Evolutionary conservation across 2,888 invertebrate species (phyloP).

Genomic region (Pharmacophagus antenor): DNA sequence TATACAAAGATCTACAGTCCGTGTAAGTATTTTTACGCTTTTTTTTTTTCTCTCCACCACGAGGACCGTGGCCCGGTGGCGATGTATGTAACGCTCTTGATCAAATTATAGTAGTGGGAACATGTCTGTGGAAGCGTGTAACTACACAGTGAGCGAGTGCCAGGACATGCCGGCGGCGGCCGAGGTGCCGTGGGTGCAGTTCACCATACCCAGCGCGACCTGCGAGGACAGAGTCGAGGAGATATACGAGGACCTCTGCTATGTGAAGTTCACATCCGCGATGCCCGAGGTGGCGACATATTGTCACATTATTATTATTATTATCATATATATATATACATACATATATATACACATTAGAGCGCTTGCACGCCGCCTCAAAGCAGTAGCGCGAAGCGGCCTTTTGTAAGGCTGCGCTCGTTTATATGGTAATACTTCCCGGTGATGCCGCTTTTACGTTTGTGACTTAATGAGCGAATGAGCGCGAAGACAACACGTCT

Average conservation of each 20-base stretch:
- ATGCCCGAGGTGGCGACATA: constrained; percentile 83
- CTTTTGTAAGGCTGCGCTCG: constrained; percentile 15
- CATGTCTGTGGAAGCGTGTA: constrained; percentile 53
- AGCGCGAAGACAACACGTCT: neutral
- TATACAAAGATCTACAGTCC: constrained; percentile 90
- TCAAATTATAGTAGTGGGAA: constrained; percentile 54
- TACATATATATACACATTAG: constrained; percentile 24
- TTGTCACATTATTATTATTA: constrained; percentile 25
- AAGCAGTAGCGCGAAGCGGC: constrained; percentile 14
- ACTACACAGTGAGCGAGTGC: constrained; percentile 45
- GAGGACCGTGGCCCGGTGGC: neutral
- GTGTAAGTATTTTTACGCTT: constrained; percentile 86
- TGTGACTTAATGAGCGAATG: constrained; percentile 6
- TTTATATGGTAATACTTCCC: constrained; percentile 25
- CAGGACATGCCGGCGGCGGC: constrained; percentile 52
- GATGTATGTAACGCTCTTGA: constrained; percentile 21
- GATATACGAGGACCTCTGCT: constrained; percentile 94
- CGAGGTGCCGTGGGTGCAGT: constrained; percentile 84
- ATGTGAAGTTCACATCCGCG: constrained; percentile 88
- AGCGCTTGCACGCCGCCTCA: constrained; percentile 23
- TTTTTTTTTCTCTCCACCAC: constrained; percentile 23
- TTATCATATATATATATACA: too few relatives aligned
- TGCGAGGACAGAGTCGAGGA: constrained; percentile 87
- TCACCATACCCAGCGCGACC: constrained; percentile 82
- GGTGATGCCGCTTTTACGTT: constrained; percentile 1